phyloP scores from a whole-genome alignment of 2,797 vertebrate species.

The Lemur catta region DNA sequence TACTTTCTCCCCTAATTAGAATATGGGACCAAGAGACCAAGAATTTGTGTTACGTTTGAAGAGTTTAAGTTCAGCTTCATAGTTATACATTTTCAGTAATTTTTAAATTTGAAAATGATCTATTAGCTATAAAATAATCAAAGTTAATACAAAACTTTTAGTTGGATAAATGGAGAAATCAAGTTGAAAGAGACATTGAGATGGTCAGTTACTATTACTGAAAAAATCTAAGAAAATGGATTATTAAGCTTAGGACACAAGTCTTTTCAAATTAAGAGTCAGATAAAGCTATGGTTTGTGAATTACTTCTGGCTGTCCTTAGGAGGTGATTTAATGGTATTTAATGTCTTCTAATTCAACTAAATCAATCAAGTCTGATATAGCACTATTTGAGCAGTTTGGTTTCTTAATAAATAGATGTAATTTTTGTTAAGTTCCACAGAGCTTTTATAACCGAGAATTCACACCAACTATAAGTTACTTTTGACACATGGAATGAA shows the following conservation, averaged over 20 bases:
- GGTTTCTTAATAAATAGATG: background rate
- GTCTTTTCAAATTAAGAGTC: background rate
- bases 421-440: background rate
- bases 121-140: background rate
- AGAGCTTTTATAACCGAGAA: conserved; percentile 16
- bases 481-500: conserved; percentile 32
- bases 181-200: background rate
- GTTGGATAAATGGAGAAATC: background rate
- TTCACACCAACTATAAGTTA: background rate
- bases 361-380: background rate
- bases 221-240: background rate
- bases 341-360: background rate
- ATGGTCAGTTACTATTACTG: background rate
- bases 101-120: background rate
- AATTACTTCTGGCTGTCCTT: background rate
- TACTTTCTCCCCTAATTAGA: background rate
- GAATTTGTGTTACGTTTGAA: background rate
- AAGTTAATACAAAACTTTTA: background rate
- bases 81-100: background rate
- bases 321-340: background rate
- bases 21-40: background rate
- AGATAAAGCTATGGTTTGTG: background rate
- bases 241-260: background rate
- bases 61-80: background rate
- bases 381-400: background rate